Base-by-base conservation (phyloP, 2,888 invertebrate genomes). In the Julus scanicus region DNA sequence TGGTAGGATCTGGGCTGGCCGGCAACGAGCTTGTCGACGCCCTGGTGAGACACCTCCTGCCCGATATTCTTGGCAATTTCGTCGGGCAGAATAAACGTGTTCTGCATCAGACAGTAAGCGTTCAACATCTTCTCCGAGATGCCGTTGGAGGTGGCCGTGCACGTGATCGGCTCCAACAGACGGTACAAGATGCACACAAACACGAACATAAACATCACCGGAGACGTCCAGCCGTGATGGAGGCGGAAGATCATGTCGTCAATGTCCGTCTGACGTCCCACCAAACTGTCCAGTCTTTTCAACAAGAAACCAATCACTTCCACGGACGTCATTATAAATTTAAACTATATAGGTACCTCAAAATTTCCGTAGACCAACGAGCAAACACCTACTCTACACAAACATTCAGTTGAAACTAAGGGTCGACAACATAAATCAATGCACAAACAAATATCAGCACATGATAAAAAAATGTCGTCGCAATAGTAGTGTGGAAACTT, bases 71-170 rank as follows among this genome's bases (percentile, higher is more conserved):
- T 89, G 84, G 90, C 89, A 83, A 90, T 89, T 2, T 90, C 90
- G 39, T 89, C 89, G 1, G 90, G 90, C n/a, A 91, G 86, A 17
- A 89, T 88, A 80, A 90, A 91, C n/a, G 90, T 90, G 29, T 90
- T 84, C 88, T 90, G 90, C 86, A 90, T 90, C 90, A 48, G 37
- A 15, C 86, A 86, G 86, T 86, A 86, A 15, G 57, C 57, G 57
- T 86, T 57, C 39, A 86, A 37, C 86, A 57, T 57, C 39, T 49
- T 57, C 29, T 49, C 57, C 15, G 86, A 29, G 11, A 86, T 1
- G 39, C 39, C 39, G 49, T 11, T 53, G 57, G 86, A 29, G 29
- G 86, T 20, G 37, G 86, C 39, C 20, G 9, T 49, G 86, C 86
- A 86, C 13, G 49, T 20, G 57, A 86, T 57, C 17, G 53, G 53